Evolutionary conservation across 2,797 vertebrate genomes (phyloP).

Genomic region (Paedocypris micromegethes): DNA sequence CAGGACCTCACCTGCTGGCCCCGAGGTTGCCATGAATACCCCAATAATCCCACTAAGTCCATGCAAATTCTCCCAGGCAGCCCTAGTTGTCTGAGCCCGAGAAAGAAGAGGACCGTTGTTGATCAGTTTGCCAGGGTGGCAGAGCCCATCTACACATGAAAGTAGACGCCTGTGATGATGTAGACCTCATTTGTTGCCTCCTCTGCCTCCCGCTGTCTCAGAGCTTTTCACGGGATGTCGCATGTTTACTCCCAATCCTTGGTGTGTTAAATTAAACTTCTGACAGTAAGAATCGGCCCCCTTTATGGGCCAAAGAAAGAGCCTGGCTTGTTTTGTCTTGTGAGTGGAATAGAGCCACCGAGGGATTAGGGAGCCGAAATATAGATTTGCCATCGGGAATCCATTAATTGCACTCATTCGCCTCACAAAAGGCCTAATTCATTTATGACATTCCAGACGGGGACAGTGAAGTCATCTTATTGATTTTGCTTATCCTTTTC

Average conservation of each 20-base stretch:
- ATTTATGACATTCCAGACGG: constrained; percentile 61
- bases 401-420: constrained; percentile 55
- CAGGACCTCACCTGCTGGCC: constrained; percentile 88
- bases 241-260: constrained; percentile 52
- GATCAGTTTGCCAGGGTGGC: constrained; percentile 64
- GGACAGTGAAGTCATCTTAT: constrained; percentile 66
- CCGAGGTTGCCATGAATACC: constrained; percentile 86
- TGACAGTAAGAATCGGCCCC: constrained; percentile 45
- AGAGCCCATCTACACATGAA: constrained; percentile 60
- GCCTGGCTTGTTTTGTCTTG: constrained; percentile 47
- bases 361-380: constrained; percentile 53
- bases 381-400: constrained; percentile 54
- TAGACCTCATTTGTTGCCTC: constrained; percentile 35
- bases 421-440: constrained; percentile 65
- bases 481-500: constrained; percentile 58
- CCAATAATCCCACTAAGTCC: constrained; percentile 82
- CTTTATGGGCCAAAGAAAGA: constrained; percentile 40
- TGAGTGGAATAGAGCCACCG: constrained; percentile 43
- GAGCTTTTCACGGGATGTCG: constrained; percentile 47
- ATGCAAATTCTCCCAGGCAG: constrained; percentile 67
- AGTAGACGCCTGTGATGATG: constrained; percentile 51
- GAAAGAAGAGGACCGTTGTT: constrained; percentile 59
- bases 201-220: constrained; percentile 37
- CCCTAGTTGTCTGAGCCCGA: constrained; percentile 51
- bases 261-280: constrained; percentile 52